phyloP scores from a whole-genome alignment of 2,797 vertebrate species.

The Steatocranus sp. region DNA sequence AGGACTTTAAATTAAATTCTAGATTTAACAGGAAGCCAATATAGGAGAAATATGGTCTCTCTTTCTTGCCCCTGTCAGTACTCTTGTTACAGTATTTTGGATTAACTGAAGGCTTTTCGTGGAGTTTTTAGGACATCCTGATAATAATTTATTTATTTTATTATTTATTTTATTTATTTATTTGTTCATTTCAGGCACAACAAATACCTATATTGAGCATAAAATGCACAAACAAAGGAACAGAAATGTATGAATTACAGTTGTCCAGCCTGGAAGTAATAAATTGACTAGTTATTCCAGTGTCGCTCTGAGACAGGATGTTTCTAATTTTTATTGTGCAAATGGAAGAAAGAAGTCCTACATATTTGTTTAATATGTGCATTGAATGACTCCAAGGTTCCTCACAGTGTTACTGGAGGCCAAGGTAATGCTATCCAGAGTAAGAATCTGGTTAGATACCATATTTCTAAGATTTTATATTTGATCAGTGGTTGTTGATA shows the following conservation, averaged over 20 bases:
- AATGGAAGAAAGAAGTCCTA: background rate
- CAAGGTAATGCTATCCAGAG: background rate
- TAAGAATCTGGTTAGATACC: background rate
- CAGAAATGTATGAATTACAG: background rate
- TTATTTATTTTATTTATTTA: no score
- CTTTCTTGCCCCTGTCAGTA: rapidly evolving
- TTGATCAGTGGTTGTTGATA: background rate
- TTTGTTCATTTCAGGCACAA: no score
- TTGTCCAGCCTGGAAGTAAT: background rate
- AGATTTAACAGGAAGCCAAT: background rate
- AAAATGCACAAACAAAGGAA: no score
- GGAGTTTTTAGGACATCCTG: background rate
- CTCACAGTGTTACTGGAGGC: background rate
- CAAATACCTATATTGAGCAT: no score
- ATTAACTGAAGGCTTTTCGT: background rate
- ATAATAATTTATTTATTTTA: no score
- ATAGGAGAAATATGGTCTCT: background rate
- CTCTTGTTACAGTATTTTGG: background rate
- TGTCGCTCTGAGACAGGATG: background rate
- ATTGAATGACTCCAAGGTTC: background rate
- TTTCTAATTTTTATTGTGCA: background rate
- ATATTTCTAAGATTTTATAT: background rate
- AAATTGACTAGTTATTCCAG: background rate
- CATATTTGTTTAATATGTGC: background rate
- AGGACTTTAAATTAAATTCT: background rate